Evolutionary conservation across 2,888 invertebrate genomes (phyloP), one percentile per base, ranked within the genome.

Genomic region (Ochropleura plecta): DNA sequence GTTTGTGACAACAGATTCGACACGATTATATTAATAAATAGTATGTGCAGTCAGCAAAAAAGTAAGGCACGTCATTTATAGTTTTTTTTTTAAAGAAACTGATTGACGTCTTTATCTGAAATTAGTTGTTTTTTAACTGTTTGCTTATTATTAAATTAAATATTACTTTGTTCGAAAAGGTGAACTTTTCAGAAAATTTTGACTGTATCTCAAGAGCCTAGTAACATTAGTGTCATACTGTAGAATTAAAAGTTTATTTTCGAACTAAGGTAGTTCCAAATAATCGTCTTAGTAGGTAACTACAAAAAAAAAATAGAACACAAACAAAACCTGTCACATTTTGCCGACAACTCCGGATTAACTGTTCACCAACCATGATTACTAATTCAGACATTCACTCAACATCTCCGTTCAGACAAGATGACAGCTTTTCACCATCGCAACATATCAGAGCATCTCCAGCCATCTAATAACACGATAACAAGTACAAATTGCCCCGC

Each of bases 401-500:
- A 57, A 70, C 77, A 81, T 74, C 78, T 78, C 73, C 83, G 67
- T 83, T 70, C 6, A 59, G 83, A 80, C 76, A 83, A 82, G 77
- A 81, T 73, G 78, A 81, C 78, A 83, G 72, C 83, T 75, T 83
- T 83, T 78, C 68, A 82, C 76, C 66, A n/a, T 76, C 30, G 18
- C 66, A 68, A 77, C 57, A 78, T 68, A 74, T 70, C 73, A 90
- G 75, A 84, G 72, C 74, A 88, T 79, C 84, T 85, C 80, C 82
- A 85, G 92, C 92, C 92, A 92, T 84, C 86, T 90, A 91, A 93
- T 92, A 91, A 84, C 79, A 84, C 81, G 73, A 69, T 91, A 93
- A 91, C 89, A 83, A 93, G 88, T 60, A 81, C 88, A 94, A 94
- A 95, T 94, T 94, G 91, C 90, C 89, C 90, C 86, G 78, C 83